Base-by-base conservation (phyloP, 1,140 invertebrate species). In the Nylanderia fulva region DNA sequence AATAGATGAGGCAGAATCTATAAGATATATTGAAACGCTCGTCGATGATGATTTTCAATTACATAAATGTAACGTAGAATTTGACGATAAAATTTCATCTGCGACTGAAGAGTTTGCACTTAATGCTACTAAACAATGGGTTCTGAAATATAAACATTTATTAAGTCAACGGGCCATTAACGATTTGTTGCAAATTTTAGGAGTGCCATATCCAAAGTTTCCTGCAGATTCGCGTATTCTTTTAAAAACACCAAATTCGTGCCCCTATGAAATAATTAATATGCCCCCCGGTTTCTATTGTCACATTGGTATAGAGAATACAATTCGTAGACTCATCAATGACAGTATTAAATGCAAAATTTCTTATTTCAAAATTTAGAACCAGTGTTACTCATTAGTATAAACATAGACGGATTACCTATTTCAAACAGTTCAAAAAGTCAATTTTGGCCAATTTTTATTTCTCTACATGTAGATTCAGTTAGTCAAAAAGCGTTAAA, bases 151-250 rank as follows among this genome's bases (percentile, higher is more conserved):
- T 29, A 24, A 39, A 48, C 42, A 45, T 71, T 71, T 69, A 71
- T 71, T 71, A 71, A 71, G 48, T 27, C 68, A 54, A 36, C 68
- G 11, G 1, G 29, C 18, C 18, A 71, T 71, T 71, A 71, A 71
- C n/a, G 48, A 71, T 36, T 4, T 71, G 48, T 71, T 71, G 29
- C 27, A 71, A 54, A 71, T 71, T 54, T 4, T 71, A 54, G 18
- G 68, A 54, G 18, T 71, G 45, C 68, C 29, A 71, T 54, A 71
- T 54, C 66, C 66, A 11, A 48, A 69, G 66, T 69, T 71, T 36
- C n/a, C n/a, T n/a, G n/a, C n/a, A n/a, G n/a, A n/a, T n/a, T n/a
- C n/a, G n/a, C n/a, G n/a, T n/a, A n/a, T n/a, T n/a, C n/a, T n/a
- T n/a, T n/a, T n/a, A n/a, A n/a, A n/a, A n/a, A n/a, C n/a, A n/a